Evolutionary conservation across 2,113 vertebrate species (phyloP).

Genomic region (Thalassoma bifasciatum): DNA sequence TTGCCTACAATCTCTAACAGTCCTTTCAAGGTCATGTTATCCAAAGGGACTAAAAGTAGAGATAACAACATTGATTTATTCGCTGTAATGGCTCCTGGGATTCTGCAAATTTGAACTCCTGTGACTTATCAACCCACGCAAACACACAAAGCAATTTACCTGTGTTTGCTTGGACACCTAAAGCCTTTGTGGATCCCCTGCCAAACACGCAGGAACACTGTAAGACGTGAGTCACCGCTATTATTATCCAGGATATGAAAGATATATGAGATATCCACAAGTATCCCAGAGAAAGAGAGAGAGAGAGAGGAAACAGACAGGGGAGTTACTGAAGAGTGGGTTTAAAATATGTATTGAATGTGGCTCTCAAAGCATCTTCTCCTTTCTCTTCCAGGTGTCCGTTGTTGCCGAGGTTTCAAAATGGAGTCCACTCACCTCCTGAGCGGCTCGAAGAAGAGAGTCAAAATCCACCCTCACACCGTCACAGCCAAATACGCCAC

Average conservation of each 20-base stretch:
- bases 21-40: slow-evolving; percentile 21
- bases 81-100: neutral
- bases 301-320: neutral
- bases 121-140: slow-evolving; percentile 3
- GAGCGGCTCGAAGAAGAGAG: slow-evolving; percentile 88
- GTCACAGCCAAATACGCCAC: slow-evolving; percentile 94
- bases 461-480: slow-evolving; percentile 96
- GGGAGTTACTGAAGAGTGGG: neutral
- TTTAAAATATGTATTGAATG: slow-evolving; percentile 3
- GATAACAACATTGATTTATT: slow-evolving; percentile 14
- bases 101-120: slow-evolving; percentile 2
- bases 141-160: slow-evolving; percentile 15
- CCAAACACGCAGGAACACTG: slow-evolving; percentile 26
- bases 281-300: slow-evolving; percentile 26
- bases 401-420: slow-evolving; percentile 53
- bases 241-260: slow-evolving; percentile 69
- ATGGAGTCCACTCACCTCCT: slow-evolving; percentile 89
- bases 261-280: slow-evolving; percentile 62
- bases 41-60: neutral
- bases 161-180: slow-evolving; percentile 15
- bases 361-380: slow-evolving; percentile 37
- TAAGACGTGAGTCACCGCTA: slow-evolving; percentile 62
- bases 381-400: slow-evolving; percentile 59
- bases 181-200: slow-evolving; percentile 26
- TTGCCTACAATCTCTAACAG: slow-evolving; percentile 22